Base-by-base conservation (phyloP, 2,888 invertebrate genomes). In the Apoda limacodes region DNA sequence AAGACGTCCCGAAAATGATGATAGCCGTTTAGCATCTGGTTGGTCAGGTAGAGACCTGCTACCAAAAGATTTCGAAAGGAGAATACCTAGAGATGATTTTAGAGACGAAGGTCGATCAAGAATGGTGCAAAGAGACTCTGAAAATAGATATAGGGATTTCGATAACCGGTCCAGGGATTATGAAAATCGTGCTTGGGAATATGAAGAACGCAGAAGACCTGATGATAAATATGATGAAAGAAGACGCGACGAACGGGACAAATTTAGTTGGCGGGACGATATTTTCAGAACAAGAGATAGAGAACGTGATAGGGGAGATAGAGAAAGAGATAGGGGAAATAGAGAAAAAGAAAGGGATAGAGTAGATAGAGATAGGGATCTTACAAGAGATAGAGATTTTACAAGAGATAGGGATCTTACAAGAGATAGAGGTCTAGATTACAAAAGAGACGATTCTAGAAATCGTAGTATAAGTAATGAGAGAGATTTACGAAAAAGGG, bases 401-500 rank as follows among this genome's bases (percentile, higher is more conserved):
- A n/a, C n/a, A n/a, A 40, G 52, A 32, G 56, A 57, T 10, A 27
- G 39, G 9, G 35, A 33, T 27, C 34, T 48, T 28, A 46, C 46
- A 20, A 48, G 51, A 28, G 59, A 57, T 21, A 46, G 50, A 37
- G 62, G 61, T 36, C 53, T 57, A 39, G 45, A 61, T 38, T 50
- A 55, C 40, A 55, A 48, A 35, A 53, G 50, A 42, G 55, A 59
- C n/a, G 53, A 55, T 5, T 41, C 29, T 24, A 48, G 48, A 34
- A 48, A 43, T 33, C 60, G 60, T n/a, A 65, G 65, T 40, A 55
- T 51, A 37, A 74, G 71, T 48, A 55, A 43, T 19, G 76, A 76
- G n/a, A 56, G 37, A 28, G 72, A 72, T 6, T 47, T 50, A 14
- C 64, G 69, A 20, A 76, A 74, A 55, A 56, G 72, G 43, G 67